Evolutionary conservation across 2,113 vertebrate species (phyloP).

Genomic region (Stigmatopora nigra): DNA sequence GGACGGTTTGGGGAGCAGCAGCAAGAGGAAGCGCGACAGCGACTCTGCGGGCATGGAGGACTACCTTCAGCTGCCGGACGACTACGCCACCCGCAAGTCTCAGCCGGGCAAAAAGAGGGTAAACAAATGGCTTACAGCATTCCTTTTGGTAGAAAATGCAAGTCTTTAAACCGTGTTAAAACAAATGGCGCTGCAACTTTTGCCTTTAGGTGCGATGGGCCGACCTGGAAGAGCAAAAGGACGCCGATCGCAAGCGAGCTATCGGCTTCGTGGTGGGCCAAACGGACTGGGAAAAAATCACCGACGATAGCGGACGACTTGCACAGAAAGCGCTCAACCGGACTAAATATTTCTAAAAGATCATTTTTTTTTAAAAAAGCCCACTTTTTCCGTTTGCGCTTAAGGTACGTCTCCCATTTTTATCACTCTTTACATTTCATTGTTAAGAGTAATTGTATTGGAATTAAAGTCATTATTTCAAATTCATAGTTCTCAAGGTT

Average conservation of each 20-base stretch:
- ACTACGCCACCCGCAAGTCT: conserved; percentile 92
- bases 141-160: not conserved
- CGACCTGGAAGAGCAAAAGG: conserved; percentile 97
- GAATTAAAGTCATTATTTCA: not conserved
- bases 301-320: conserved; percentile 92
- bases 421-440: no score
- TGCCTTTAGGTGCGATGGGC: conserved; percentile 92
- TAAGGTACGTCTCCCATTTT: conserved; percentile 69
- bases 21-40: conserved; percentile 90
- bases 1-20: conserved; percentile 85
- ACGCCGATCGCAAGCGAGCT: conserved; percentile 93
- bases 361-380: conserved; percentile 12
- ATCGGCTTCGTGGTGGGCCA: conserved; percentile 99
- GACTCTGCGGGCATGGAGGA: conserved; percentile 88
- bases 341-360: conserved; percentile 96
- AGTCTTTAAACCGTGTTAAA: not conserved
- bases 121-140: conserved; percentile 22
- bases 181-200: no score
- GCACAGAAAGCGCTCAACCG: conserved; percentile 97
- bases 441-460: no score
- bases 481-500: not conserved
- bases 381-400: conserved; percentile 22
- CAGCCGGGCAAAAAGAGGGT: conserved; percentile 97
- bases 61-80: conserved; percentile 95
- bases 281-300: conserved; percentile 99